phyloP scores from a whole-genome alignment of 2,113 vertebrate species.

The Saccopteryx bilineata region DNA sequence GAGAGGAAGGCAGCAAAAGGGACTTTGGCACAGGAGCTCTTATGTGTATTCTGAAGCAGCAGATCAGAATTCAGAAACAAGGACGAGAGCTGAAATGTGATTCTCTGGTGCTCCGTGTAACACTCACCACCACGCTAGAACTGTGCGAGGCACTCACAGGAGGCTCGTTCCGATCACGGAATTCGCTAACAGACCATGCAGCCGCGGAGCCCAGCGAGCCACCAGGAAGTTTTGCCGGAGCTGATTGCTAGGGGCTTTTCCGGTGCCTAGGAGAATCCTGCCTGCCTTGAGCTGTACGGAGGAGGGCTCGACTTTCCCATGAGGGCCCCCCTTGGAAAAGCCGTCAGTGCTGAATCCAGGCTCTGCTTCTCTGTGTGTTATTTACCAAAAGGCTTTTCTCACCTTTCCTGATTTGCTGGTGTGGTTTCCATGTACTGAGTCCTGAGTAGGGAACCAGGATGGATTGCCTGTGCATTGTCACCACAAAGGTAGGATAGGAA shows the following conservation, averaged over 20 bases:
- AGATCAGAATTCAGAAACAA: constrained; percentile 89
- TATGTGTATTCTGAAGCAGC: constrained; percentile 87
- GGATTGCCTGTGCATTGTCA: constrained; percentile 99
- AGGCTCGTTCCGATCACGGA: constrained; percentile 85
- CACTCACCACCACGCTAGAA: constrained; percentile 84
- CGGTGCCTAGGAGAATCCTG: constrained; percentile 90
- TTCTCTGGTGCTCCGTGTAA: constrained; percentile 86
- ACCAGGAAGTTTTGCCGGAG: constrained; percentile 89
- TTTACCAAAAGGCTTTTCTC: constrained; percentile 86
- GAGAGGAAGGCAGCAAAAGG: constrained; percentile 81
- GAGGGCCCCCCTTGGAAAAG: constrained; percentile 89
- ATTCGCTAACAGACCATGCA: constrained; percentile 85
- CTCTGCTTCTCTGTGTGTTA: constrained; percentile 85
- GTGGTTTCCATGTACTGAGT: constrained; percentile 90
- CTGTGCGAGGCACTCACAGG: constrained; percentile 84
- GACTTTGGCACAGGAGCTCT: constrained; percentile 87
- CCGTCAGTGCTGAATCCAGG: constrained; percentile 89
- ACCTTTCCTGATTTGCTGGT: constrained; percentile 89
- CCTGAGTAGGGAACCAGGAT: constrained; percentile 92
- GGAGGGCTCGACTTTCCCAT: constrained; percentile 90
- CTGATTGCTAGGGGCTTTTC: constrained; percentile 89
- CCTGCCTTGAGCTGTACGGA: constrained; percentile 91
- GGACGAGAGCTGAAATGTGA: constrained; percentile 90
- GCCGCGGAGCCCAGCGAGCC: constrained; percentile 86
- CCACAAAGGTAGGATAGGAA: constrained; percentile 96